Evolutionary conservation across 2,113 vertebrate species (phyloP), one percentile per base, ranked within the genome.

Genomic region (Jacana jacana): DNA sequence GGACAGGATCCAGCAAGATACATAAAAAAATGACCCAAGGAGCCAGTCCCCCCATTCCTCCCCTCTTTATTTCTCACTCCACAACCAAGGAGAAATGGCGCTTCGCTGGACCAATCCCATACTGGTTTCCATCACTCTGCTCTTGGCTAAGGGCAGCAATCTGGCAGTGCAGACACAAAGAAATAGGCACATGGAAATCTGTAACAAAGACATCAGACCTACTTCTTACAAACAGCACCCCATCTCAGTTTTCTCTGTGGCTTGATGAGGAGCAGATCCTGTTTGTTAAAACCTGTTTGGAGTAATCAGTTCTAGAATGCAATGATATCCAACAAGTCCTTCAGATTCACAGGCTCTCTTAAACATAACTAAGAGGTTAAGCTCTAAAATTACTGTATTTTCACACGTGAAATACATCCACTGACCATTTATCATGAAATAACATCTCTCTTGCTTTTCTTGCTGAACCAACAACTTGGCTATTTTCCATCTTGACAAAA

Each of bases 81-180:
- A 30, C 63, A 81, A 1, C 0, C 23, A n/a, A 0, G 0, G 9
- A 82, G n/a, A 18, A 48, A 39, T 22, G 31, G 77, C 3, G 5
- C 3, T 79, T 55, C 1, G 9, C 60, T 60, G 80, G 18, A 4
- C 9, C 10, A 49, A 22, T 17, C 39, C 71, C 8, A 4, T 4
- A 11, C 35, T 58, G 58, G 27, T 19, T 27, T n/a, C 42, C 46
- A 8, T 28, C 1, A 4, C 5, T 4, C 58, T 44, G 30, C 70
- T 48, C 49, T 14, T 13, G n/a, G 28, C n/a, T 7, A 4, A 17
- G 33, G 39, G 37, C 2, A 10, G 35, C 55, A 61, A 7, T 2
- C 18, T 18, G 22, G 13, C 16, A 24, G 64, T 0, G 22, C 57
- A 51, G 80, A 25, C 40, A 6, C 8, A 2, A 16, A 28, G 68